Evolutionary conservation across 2,113 vertebrate species (phyloP).

Genomic region (Passer montanus): DNA sequence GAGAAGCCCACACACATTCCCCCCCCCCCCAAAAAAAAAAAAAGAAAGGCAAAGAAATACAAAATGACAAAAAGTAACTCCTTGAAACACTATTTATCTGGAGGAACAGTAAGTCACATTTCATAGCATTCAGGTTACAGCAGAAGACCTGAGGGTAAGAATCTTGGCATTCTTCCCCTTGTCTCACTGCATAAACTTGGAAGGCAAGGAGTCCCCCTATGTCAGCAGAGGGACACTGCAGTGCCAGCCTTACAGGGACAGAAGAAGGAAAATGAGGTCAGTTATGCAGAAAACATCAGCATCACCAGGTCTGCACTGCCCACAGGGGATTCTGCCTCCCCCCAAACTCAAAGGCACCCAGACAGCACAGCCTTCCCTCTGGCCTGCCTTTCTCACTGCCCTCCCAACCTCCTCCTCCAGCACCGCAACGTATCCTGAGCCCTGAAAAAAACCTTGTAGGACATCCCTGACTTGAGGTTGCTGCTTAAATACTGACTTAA

Average conservation of each 20-base stretch:
- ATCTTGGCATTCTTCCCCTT: neutral
- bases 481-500: neutral
- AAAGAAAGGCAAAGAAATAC: rapidly evolving
- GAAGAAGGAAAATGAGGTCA: neutral
- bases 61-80: neutral
- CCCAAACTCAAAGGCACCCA: neutral
- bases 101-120: neutral
- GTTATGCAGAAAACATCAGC: neutral
- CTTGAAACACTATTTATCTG: neutral
- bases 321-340: neutral
- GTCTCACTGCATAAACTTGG: neutral
- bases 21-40: neutral
- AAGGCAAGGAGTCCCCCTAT: neutral
- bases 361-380: too few species aligned
- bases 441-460: neutral
- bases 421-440: neutral
- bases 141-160: neutral
- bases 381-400: neutral
- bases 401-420: neutral
- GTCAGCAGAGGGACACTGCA: neutral
- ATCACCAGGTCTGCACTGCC: rapidly evolving
- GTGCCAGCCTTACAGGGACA: neutral
- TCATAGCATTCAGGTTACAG: neutral
- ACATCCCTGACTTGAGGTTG: neutral
- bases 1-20: neutral